Percentiles rank a stretch among this genome's conserved stretches.
Evolutionary conservation across 2,113 vertebrate species (phyloP).

Genomic region (Hyla sarda): DNA sequence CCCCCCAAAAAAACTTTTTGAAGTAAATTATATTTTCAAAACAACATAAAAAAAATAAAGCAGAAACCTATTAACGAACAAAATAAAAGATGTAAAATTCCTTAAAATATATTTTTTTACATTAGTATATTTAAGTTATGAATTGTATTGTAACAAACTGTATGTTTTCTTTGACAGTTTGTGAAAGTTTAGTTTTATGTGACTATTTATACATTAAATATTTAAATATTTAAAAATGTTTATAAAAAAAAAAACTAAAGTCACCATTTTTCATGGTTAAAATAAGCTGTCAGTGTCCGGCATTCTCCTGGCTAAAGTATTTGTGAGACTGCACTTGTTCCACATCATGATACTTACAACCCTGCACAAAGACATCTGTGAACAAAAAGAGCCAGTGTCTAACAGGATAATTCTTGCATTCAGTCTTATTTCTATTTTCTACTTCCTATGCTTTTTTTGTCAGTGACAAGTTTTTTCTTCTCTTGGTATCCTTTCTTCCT

Average conservation of each 20-base stretch:
- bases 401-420: conserved; percentile 83
- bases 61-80: too few relatives aligned
- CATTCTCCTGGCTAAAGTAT: conserved; percentile 67
- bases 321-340: conserved; percentile 64
- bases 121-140: too few relatives aligned
- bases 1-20: too few relatives aligned
- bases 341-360: conserved; percentile 65
- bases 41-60: too few relatives aligned
- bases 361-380: conserved; percentile 66
- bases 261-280: conserved; percentile 60
- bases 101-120: too few relatives aligned
- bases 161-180: too few relatives aligned
- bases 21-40: too few relatives aligned
- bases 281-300: conserved; percentile 69
- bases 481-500: conserved; percentile 66
- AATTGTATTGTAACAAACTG: too few relatives aligned
- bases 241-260: conserved; percentile 21
- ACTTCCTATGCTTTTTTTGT: conserved; percentile 74
- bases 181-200: not conserved
- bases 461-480: conserved; percentile 67
- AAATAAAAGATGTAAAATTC: too few relatives aligned
- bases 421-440: conserved; percentile 73
- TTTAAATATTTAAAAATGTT: not conserved
- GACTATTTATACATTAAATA: not conserved
- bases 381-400: conserved; percentile 66